Conservation (phyloP, 1,140 invertebrate genomes). For the Conus betulinus region DNA sequence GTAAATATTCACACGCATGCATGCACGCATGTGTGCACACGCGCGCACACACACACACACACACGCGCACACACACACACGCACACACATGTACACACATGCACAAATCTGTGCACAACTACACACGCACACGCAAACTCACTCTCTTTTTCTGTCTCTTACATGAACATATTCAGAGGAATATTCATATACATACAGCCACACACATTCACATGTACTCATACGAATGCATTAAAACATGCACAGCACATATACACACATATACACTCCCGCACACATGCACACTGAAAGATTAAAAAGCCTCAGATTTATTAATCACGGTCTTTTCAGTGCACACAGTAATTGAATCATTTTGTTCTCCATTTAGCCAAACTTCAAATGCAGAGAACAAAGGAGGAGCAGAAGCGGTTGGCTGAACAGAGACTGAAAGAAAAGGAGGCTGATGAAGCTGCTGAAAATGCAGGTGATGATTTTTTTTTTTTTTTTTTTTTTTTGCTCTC, state of each 20-base stretch:
- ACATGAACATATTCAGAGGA: background rate
- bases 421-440: conserved; percentile 53
- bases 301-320: background rate
- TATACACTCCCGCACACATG: too few species aligned
- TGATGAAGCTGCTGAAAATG: conserved; percentile 58
- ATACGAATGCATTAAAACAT: background rate
- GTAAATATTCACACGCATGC: too few species aligned
- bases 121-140: background rate
- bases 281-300: background rate
- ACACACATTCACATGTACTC: background rate
- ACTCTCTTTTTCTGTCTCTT: background rate
- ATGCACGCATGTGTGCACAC: too few species aligned
- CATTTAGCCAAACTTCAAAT: background rate
- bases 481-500: too few species aligned
- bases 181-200: too few species aligned
- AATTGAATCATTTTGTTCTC: conserved; percentile 1
- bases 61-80: background rate
- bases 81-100: background rate
- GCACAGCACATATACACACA: background rate
- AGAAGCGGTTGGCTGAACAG: conserved; percentile 47
- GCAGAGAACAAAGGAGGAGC: conserved; percentile 40
- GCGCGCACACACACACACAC: too few species aligned
- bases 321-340: background rate
- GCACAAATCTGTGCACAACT: background rate
- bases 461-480: conserved; percentile 47